phyloP scores from a whole-genome alignment of 2,113 vertebrate species.

The Platanista minor region DNA sequence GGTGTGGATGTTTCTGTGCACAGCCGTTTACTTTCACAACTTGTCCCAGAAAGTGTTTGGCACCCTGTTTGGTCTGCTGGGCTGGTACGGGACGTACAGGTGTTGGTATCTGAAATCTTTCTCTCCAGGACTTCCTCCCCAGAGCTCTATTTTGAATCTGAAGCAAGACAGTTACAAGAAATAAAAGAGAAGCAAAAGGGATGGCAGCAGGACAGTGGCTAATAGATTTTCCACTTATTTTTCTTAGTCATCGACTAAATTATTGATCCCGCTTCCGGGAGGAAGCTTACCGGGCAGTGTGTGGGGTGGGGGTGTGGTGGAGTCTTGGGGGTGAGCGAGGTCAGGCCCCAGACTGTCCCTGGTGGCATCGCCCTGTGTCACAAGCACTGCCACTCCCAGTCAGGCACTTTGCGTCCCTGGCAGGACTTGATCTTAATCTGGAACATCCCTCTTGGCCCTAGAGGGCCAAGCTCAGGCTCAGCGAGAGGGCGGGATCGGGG shows the following conservation, averaged over 20 bases:
- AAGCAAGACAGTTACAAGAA: conserved; percentile 78
- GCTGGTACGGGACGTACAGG: conserved; percentile 90
- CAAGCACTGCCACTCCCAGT: background rate
- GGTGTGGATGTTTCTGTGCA: conserved; percentile 94
- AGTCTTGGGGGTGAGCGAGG: background rate
- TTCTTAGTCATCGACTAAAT: background rate
- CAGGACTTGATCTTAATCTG: conserved; percentile 5
- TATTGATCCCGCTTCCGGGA: background rate
- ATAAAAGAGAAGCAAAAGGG: conserved; percentile 56
- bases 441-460: background rate
- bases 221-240: background rate
- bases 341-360: background rate
- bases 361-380: background rate
- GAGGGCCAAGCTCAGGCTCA: background rate
- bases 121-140: conserved; percentile 92
- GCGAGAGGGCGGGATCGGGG: background rate
- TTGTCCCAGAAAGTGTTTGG: conserved; percentile 89
- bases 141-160: conserved; percentile 74
- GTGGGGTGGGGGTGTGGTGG: background rate
- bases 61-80: conserved; percentile 84
- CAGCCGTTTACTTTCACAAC: conserved; percentile 94
- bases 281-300: background rate
- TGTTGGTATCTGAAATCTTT: conserved; percentile 89
- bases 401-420: background rate
- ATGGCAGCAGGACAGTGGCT: background rate